Conservation (phyloP, 2,797 vertebrate genomes). For the Micropoecilia bifurca region DNA sequence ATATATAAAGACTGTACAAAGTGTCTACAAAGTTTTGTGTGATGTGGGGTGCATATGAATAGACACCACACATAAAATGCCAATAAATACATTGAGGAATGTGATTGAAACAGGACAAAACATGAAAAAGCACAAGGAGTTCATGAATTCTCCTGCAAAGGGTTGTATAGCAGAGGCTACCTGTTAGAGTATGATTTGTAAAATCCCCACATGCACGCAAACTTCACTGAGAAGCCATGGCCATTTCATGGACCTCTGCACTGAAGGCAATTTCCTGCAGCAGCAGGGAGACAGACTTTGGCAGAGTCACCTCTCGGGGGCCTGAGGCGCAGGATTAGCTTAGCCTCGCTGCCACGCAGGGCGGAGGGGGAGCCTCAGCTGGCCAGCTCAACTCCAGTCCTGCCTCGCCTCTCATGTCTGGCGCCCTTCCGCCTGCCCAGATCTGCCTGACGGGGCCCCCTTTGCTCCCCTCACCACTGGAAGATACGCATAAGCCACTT, state of each 20-base stretch:
- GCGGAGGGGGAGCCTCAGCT: conserved; percentile 74
- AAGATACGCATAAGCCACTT: conserved; percentile 51
- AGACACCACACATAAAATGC: background rate
- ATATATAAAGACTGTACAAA: background rate
- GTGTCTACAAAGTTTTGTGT: background rate
- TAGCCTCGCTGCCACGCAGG: conserved; percentile 73
- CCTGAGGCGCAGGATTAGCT: conserved; percentile 80
- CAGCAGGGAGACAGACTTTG: conserved; percentile 81
- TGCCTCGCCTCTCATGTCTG: conserved; percentile 65
- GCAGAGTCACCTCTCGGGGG: conserved; percentile 74
- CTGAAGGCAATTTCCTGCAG: conserved; percentile 84
- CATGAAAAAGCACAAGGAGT: background rate
- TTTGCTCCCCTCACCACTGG: conserved; percentile 50
- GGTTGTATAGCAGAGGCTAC: conserved; percentile 26
- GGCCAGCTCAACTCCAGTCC: conserved; percentile 54
- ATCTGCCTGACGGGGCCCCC: conserved; percentile 57
- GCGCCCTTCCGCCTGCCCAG: conserved; percentile 54
- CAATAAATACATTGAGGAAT: background rate
- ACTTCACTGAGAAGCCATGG: conserved; percentile 50
- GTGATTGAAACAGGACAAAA: background rate
- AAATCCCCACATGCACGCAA: conserved; percentile 43
- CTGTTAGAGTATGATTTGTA: conserved; percentile 49
- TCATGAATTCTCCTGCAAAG: background rate
- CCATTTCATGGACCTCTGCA: conserved; percentile 77
- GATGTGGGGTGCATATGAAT: background rate